Conservation (phyloP, 2,113 vertebrate species). For the Dendropsophus ebraccatus region DNA sequence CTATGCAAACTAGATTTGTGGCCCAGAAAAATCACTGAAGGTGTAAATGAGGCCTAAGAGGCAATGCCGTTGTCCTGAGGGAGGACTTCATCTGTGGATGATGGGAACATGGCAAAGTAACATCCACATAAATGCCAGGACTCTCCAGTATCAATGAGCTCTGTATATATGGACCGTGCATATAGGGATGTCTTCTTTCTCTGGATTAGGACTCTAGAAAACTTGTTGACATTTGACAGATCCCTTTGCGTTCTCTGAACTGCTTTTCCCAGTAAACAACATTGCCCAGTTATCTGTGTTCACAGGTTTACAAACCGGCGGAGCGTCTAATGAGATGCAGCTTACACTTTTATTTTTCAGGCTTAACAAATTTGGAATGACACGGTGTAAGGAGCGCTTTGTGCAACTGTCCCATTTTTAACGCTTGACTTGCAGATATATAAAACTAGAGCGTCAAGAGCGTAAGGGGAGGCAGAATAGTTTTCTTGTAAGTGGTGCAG, state of each 20-base stretch:
- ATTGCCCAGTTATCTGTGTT: neutral
- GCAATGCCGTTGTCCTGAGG: no score
- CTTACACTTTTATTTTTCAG: neutral
- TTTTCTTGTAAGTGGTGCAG: neutral
- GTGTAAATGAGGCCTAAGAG: no score
- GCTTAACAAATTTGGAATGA: neutral
- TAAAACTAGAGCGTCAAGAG: neutral
- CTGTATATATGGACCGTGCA: no score
- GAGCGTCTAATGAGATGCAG: slow-evolving; percentile 18
- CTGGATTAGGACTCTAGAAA: no score
- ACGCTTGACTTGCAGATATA: neutral
- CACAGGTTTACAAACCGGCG: neutral
- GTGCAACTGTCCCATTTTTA: neutral
- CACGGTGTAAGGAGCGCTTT: neutral
- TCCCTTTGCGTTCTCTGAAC: neutral
- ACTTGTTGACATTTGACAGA: neutral
- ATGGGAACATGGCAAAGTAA: no score
- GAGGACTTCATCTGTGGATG: no score
- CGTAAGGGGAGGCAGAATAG: neutral
- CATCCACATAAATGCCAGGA: no score
- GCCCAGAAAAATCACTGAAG: no score
- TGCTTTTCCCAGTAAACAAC: neutral
- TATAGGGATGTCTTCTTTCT: no score
- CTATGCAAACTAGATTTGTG: no score
- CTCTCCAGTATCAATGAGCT: no score